Evolutionary conservation across 2,888 invertebrate species (phyloP).

Genomic region (Pollenia griseotomentosa): DNA sequence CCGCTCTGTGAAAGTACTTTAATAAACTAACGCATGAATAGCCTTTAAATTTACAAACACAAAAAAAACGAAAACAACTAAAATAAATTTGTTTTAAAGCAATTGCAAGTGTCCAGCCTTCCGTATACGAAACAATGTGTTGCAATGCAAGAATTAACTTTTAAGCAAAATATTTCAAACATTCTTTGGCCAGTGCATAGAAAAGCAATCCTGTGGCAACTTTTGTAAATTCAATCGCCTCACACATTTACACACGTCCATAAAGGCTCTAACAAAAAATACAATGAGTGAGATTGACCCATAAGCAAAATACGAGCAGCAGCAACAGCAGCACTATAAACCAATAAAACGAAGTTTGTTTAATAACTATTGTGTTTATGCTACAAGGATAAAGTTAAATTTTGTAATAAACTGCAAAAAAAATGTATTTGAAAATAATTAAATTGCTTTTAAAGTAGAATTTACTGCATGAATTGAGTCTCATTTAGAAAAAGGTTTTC

Average conservation of each 20-base stretch:
- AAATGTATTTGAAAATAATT: no score
- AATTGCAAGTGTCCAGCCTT: slow-evolving; percentile 12
- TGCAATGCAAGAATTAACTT: slow-evolving; percentile 31
- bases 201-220: slow-evolving; percentile 21
- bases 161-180: slow-evolving; percentile 18
- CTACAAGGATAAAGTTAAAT: background rate
- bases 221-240: slow-evolving; percentile 9
- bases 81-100: slow-evolving; percentile 11
- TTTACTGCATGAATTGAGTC: no score
- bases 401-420: background rate
- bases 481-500: no score
- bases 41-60: background rate
- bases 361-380: background rate
- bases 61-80: background rate
- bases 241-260: slow-evolving; percentile 16
- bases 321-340: background rate
- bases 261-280: slow-evolving; percentile 6
- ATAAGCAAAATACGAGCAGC: background rate
- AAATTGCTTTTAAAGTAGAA: no score
- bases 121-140: background rate
- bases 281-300: background rate
- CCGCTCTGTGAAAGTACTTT: background rate
- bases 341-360: background rate
- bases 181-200: slow-evolving; percentile 3
- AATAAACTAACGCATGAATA: background rate